phyloP scores from a whole-genome alignment of 1,140 invertebrate genomes.

The Hycleus phaleratus region DNA sequence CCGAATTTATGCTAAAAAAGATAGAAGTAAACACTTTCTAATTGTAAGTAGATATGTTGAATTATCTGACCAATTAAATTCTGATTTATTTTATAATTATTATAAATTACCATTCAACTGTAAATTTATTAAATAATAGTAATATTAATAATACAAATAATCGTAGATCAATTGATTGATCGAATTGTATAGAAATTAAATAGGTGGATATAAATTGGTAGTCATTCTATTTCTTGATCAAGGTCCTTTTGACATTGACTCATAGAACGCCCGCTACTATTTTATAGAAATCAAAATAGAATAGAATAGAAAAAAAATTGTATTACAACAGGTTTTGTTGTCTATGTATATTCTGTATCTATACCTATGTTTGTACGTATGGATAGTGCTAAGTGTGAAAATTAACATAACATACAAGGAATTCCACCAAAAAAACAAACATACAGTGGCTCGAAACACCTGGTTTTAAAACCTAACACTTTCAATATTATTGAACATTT shows the following conservation, averaged over 20 bases:
- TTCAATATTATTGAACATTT: no score
- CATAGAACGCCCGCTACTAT: not conserved
- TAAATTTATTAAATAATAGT: no score
- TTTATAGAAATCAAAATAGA: not conserved
- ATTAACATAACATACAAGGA: slow-evolving; percentile 30
- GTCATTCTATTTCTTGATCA: slow-evolving; percentile 3
- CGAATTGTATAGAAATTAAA: no score
- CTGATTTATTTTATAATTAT: no score
- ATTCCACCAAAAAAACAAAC: slow-evolving; percentile 22
- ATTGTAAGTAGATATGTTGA: no score
- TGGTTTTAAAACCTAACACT: slow-evolving; percentile 6
- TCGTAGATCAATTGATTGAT: no score
- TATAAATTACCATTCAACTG: no score
- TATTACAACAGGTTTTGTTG: slow-evolving; percentile 22
- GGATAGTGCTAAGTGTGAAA: slow-evolving; percentile 30
- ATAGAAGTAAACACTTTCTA: no score
- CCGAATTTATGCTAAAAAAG: no score
- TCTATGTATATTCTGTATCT: not conserved
- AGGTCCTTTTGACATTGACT: slow-evolving; percentile 9
- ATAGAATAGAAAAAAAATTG: not conserved
- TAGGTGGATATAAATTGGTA: no score
- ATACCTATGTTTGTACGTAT: slow-evolving; percentile 4
- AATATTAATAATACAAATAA: no score
- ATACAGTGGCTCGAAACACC: slow-evolving; percentile 26
- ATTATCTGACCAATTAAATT: no score